Conservation (phyloP, 2,888 invertebrate genomes). For the Lasioglossum malachurum region DNA sequence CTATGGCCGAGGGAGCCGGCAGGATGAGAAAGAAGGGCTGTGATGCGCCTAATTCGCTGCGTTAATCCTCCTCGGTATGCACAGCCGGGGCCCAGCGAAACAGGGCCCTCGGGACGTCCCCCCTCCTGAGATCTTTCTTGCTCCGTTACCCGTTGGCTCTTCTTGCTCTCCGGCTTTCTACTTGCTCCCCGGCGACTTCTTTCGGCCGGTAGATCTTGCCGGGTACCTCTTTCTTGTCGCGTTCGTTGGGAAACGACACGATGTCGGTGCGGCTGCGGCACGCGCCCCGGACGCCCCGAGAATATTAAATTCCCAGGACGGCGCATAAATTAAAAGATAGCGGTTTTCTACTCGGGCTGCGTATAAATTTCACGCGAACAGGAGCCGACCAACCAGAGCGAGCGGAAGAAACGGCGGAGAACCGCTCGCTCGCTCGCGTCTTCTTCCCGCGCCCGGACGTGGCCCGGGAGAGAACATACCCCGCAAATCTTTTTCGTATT, state of each 20-base stretch:
- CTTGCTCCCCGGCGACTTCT: background rate
- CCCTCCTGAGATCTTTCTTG: background rate
- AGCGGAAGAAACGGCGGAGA: background rate
- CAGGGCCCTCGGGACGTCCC: constrained; percentile 73
- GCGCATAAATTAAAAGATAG: constrained; percentile 84
- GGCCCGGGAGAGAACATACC: background rate
- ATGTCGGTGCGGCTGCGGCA: constrained; percentile 68
- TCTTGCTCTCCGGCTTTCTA: background rate
- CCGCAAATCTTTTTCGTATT: constrained; percentile 43
- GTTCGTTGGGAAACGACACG: constrained; percentile 60
- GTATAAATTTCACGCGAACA: constrained; percentile 75
- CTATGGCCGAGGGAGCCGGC: constrained; percentile 4
- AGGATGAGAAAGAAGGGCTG: background rate
- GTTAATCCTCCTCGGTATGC: constrained; percentile 79
- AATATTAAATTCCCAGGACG: constrained; percentile 83
- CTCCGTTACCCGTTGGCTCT: background rate
- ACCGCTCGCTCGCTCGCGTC: constrained; percentile 17
- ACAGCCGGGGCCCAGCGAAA: constrained; percentile 71
- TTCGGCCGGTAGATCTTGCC: constrained; percentile 9
- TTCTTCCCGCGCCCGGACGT: background rate
- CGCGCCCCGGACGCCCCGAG: constrained; percentile 78
- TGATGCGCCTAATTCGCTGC: constrained; percentile 61
- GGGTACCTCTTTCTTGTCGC: constrained; percentile 22
- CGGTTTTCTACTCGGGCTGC: constrained; percentile 76
- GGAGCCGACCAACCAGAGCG: constrained; percentile 27